Conservation (phyloP, 2,797 vertebrate species). For the Sphenopsis melanotis region DNA sequence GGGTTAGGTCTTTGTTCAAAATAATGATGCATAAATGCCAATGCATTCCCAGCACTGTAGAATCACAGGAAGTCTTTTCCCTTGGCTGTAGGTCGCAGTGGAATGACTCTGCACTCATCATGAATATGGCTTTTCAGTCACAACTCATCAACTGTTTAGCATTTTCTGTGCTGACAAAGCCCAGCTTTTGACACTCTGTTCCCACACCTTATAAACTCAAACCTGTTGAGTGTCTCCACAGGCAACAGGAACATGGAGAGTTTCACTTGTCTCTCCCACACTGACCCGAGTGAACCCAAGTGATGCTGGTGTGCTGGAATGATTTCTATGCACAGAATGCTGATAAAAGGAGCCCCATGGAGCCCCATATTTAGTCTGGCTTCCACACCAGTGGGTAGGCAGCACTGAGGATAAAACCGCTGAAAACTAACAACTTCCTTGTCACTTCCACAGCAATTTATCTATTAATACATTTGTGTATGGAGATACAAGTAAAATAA, state of each 20-base stretch:
- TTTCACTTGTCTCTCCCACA: neutral
- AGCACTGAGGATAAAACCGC: neutral
- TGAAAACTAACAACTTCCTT: neutral
- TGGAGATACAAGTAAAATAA: neutral
- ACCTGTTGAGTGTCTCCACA: neutral
- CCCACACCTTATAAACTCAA: neutral
- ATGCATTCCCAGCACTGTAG: neutral
- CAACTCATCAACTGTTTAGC: neutral
- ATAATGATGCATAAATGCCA: neutral
- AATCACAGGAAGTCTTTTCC: neutral
- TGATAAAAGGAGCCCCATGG: conserved; percentile 10
- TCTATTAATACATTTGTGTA: neutral
- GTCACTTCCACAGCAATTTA: neutral
- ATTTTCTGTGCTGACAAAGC: neutral
- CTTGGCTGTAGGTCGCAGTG: neutral
- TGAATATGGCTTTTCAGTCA: neutral
- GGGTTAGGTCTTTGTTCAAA: neutral
- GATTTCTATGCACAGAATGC: neutral
- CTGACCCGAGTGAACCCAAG: neutral
- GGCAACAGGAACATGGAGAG: neutral
- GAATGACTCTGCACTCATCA: neutral
- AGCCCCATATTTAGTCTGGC: conserved; percentile 36
- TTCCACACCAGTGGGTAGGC: neutral
- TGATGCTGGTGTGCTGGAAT: neutral
- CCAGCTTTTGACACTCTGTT: neutral